A percentile compares a stretch with the other conserved stretches of the same genome.
Conservation (phyloP, 92 coral and sea anemone genomes). For the Umimayanthus chanpuru region DNA sequence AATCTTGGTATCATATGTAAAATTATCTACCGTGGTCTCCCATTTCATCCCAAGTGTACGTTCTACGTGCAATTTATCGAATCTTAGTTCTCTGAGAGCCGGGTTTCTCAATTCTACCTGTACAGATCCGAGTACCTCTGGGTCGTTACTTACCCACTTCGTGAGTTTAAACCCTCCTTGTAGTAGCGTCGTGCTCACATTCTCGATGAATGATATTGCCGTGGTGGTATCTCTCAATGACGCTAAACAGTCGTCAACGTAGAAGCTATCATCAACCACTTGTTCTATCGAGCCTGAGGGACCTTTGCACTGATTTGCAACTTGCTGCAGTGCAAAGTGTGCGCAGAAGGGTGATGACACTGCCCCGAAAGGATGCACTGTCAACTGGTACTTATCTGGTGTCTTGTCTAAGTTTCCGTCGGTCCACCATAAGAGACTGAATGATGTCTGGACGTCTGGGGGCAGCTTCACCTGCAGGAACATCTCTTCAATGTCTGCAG, state of each 20-base stretch:
- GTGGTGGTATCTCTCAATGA: background rate
- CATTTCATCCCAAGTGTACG: background rate
- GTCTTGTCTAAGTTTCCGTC: background rate
- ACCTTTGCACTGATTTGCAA: background rate
- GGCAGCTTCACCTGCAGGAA: too few relatives aligned
- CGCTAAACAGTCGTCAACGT: background rate
- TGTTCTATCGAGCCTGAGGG: background rate
- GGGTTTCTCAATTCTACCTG: background rate
- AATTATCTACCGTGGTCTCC: background rate
- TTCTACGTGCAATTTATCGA: background rate
- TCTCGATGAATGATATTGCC: background rate
- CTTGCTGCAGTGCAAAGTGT: background rate
- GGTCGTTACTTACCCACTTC: background rate
- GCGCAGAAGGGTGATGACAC: background rate
- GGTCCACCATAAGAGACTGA: background rate
- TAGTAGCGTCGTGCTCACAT: background rate
- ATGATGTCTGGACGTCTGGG: background rate
- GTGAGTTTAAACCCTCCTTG: too few relatives aligned
- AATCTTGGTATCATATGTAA: background rate
- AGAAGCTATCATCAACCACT: background rate
- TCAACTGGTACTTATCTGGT: background rate
- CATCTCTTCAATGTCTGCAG: background rate
- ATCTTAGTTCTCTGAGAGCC: background rate
- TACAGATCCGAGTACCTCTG: background rate
- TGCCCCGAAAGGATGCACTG: background rate